A percentile compares a stretch with the other conserved stretches of the same genome.
These are phyloP conservation scores for Chrysomela aeneicollis DNA, from an alignment of 2,888 invertebrate species.

Conservation along the genomic window DNA sequence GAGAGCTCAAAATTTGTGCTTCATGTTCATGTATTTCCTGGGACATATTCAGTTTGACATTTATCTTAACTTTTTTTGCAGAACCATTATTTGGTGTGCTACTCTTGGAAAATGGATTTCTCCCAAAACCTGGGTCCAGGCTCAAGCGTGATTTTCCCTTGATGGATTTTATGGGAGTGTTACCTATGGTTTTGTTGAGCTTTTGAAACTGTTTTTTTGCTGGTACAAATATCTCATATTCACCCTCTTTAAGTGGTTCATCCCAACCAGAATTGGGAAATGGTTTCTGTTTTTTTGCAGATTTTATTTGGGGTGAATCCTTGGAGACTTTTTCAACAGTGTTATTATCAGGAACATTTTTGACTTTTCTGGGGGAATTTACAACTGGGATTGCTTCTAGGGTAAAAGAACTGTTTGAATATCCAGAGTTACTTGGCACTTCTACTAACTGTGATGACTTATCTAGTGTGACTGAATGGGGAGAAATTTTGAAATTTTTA, in stretches of 20 bases:
- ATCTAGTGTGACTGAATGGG: slow-evolving; percentile 12
- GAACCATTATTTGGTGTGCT: not conserved
- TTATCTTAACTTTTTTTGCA: slow-evolving; percentile 77
- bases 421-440: not conserved
- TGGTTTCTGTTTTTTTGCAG: slow-evolving; percentile 28
- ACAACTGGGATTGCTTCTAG: not conserved
- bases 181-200: slow-evolving; percentile 32
- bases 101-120: slow-evolving; percentile 37
- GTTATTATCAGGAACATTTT: not conserved
- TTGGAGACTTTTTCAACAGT: not conserved
- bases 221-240: slow-evolving; percentile 56
- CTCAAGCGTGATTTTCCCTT: slow-evolving; percentile 41
- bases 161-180: slow-evolving; percentile 32
- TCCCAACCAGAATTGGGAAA: slow-evolving; percentile 58
- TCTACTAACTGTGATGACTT: not conserved
- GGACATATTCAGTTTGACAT: slow-evolving; percentile 72
- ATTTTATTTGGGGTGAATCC: slow-evolving; percentile 31
- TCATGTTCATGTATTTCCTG: slow-evolving; percentile 79
- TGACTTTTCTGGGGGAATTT: not conserved
- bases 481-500: not conserved
- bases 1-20: slow-evolving; percentile 73
- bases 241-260: slow-evolving; percentile 60
- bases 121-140: slow-evolving; percentile 44
- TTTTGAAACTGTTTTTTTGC: slow-evolving; percentile 47
- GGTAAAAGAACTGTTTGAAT: not conserved